Evolutionary conservation across 1,140 invertebrate species (phyloP), one percentile per base, ranked within the genome.

Genomic region (Ruditapes philippinarum): DNA sequence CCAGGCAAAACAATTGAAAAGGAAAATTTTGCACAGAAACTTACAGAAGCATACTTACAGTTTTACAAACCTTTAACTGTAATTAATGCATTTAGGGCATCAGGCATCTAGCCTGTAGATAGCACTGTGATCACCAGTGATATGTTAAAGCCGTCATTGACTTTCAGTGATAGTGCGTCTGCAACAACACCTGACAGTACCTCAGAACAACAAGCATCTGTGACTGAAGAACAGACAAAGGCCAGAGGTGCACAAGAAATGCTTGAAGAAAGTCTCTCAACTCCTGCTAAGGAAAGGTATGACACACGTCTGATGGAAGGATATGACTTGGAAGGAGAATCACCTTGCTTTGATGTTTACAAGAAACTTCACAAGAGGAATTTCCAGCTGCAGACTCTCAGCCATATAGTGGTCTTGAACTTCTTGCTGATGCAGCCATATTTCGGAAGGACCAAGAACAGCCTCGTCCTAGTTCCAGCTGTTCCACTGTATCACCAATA

Each of bases 31-130:
- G 68, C 79, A n/a, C 54, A 78, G 38, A 88, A 91, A 17, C 42
- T 91, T 19, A 51, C 78, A 49, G 87, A 73, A 14, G 36, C 19
- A 11, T 89, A 28, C 49, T 14, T 45, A 14, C 5, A 45, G 5
- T 89, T 89, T n/a, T 84, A 89, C 25, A 89, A 78, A 54, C 81
- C 88, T 42, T 28, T 17, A 7, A 78, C 36, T 22, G 45, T 89
- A 38, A 40, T 78, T 0, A 85, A 84, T 79, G 38, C 81, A 38
- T 89, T 85, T 38, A n/a, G 22, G 0, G 38, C 79, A 54, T 36
- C 80, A 17, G 89, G 88, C 14, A 84, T 89, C n/a, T n/a, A n/a
- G n/a, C n/a, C n/a, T n/a, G n/a, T n/a, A n/a, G n/a, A n/a, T n/a
- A n/a, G n/a, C n/a, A n/a, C n/a, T n/a, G n/a, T n/a, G n/a, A n/a